phyloP scores from a whole-genome alignment of 2,113 vertebrate genomes.

The Trematocara marginatum region DNA sequence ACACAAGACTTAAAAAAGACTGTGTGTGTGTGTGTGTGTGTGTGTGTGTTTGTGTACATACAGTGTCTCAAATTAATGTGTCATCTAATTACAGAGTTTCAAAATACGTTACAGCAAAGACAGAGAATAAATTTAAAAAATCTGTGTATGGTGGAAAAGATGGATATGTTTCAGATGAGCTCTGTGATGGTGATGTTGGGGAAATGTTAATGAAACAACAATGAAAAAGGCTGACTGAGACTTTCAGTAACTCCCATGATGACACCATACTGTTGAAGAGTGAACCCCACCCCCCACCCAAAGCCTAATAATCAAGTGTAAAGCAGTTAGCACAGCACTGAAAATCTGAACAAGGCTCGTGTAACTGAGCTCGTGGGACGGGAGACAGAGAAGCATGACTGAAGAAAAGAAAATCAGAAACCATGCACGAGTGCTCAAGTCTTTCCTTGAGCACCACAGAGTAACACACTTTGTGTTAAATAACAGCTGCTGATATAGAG shows the following conservation, averaged over 20 bases:
- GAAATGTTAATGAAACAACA: neutral
- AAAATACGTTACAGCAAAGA: neutral
- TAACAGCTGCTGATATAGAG: neutral
- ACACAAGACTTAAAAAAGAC: too few species aligned
- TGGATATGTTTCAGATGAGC: neutral
- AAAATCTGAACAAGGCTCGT: neutral
- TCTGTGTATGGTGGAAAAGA: neutral
- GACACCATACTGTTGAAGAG: neutral
- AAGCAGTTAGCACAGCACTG: neutral
- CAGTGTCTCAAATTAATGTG: neutral
- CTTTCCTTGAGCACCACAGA: neutral
- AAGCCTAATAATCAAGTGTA: neutral
- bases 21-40: neutral
- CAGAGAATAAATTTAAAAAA: accelerated
- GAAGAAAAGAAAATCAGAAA: accelerated
- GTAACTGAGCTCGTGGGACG: neutral
- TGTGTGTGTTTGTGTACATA: neutral
- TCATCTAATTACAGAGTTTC: neutral
- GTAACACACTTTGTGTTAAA: neutral
- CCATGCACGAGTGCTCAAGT: accelerated
- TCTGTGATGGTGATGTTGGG: neutral
- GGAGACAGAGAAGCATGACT: neutral
- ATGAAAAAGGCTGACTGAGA: neutral
- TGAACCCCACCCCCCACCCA: accelerated
- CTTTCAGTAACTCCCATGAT: neutral